Evolutionary conservation across 1,140 invertebrate genomes (phyloP).

Genomic region (Diorhabda carinulata): DNA sequence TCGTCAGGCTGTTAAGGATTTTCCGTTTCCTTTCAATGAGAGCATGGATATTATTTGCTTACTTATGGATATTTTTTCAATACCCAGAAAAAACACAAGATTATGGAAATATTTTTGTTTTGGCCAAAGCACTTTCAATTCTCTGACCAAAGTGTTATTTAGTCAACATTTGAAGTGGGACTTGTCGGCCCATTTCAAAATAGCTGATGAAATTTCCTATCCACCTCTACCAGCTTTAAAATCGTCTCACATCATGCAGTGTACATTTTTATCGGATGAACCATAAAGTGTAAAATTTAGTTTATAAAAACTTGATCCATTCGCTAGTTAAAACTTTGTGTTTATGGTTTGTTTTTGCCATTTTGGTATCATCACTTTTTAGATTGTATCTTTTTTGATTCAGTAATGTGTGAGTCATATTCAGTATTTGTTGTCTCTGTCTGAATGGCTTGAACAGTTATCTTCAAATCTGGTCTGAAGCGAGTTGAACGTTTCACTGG

Average conservation of each 20-base stretch:
- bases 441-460: neutral
- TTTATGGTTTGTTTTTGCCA: constrained; percentile 1
- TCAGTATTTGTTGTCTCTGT: neutral
- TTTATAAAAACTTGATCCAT: neutral
- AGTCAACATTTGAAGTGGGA: neutral
- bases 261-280: neutral
- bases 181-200: constrained; percentile 10
- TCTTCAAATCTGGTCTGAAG: constrained; percentile 7
- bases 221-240: neutral
- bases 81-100: neutral
- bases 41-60: no score
- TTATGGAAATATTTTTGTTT: neutral
- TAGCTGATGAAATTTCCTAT: constrained; percentile 5
- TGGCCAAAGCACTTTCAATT: neutral
- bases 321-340: neutral
- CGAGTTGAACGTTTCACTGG: neutral
- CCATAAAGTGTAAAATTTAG: constrained; percentile 1
- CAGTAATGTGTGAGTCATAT: neutral
- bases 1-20: no score
- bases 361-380: neutral
- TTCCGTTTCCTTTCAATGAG: no score
- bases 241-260: constrained; percentile 8
- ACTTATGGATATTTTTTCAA: neutral
- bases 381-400: constrained; percentile 4
- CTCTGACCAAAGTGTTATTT: constrained; percentile 4